Percentiles rank a stretch among this genome's conserved stretches.
These are phyloP conservation scores for Sanderia malayensis DNA, from an alignment of 30 jellyfish, hydroid and myxozoan genomes.

Conservation along the genomic window DNA sequence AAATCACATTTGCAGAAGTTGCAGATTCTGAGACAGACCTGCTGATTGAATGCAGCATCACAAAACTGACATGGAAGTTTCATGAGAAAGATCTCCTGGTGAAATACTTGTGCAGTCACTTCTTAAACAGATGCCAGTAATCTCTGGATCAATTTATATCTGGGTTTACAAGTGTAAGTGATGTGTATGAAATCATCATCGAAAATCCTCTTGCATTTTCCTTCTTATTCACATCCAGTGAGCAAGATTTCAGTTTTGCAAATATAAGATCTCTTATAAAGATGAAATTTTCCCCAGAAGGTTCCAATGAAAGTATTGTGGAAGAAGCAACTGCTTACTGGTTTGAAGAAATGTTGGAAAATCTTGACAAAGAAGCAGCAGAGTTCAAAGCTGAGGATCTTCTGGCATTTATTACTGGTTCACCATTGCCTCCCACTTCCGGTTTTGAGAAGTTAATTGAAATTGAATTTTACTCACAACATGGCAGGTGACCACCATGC, in stretches of 20 bases:
- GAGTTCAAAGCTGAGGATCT: neutral
- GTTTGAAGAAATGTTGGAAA: neutral
- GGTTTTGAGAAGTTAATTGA: neutral
- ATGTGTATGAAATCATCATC: neutral
- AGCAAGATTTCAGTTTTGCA: neutral
- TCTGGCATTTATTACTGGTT: neutral
- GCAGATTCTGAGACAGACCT: neutral
- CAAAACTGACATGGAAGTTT: neutral
- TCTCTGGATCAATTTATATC: neutral
- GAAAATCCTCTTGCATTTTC: neutral
- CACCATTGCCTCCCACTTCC: neutral
- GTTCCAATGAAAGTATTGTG: neutral
- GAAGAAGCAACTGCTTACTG: neutral
- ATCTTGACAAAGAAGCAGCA: neutral
- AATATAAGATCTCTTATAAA: too few species aligned
- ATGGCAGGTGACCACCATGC: neutral
- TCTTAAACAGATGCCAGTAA: neutral
- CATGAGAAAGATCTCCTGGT: neutral
- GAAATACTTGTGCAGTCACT: neutral
- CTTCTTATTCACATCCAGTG: neutral
- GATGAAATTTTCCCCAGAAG: neutral
- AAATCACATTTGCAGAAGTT: neutral
- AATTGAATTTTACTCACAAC: neutral
- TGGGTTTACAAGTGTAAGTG: neutral
- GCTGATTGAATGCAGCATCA: neutral